Evolutionary conservation across 1,140 invertebrate species (phyloP).

Genomic region (Monochamus saltuarius): DNA sequence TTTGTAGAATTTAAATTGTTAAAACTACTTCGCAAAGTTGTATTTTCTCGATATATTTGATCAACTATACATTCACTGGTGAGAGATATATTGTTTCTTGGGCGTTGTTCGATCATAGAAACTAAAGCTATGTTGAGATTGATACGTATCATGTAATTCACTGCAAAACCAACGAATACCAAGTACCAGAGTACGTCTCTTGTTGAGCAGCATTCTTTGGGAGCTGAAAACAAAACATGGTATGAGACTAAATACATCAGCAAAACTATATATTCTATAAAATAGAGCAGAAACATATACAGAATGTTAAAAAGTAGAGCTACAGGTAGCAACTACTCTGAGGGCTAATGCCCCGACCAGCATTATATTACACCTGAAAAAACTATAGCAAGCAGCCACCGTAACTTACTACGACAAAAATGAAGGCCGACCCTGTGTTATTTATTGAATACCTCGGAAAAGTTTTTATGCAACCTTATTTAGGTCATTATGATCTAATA

Average conservation of each 20-base stretch:
- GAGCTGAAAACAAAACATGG: slow-evolving; percentile 13
- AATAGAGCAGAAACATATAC: too few species aligned
- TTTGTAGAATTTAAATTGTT: too few species aligned
- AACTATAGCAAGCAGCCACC: too few species aligned
- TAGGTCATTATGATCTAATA: too few species aligned
- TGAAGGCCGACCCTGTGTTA: too few species aligned
- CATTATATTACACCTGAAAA: too few species aligned
- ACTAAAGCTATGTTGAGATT: slow-evolving; percentile 87
- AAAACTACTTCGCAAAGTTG: neutral
- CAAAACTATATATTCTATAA: neutral
- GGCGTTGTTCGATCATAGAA: slow-evolving; percentile 67
- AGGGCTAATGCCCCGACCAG: too few species aligned
- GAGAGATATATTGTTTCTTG: slow-evolving; percentile 32
- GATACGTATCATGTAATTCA: slow-evolving; percentile 79
- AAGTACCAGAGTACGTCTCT: slow-evolving; percentile 62
- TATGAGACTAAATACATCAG: neutral
- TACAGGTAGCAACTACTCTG: too few species aligned
- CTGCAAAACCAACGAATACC: slow-evolving; percentile 71
- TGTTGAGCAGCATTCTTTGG: slow-evolving; percentile 32
- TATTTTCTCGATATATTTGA: neutral
- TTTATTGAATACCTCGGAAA: too few species aligned
- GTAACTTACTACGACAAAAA: too few species aligned
- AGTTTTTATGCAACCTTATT: too few species aligned
- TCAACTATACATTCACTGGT: slow-evolving; percentile 40
- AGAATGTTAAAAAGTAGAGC: too few species aligned